phyloP scores from a whole-genome alignment of 2,888 invertebrate species.

The Lepidochrysops patricia region DNA sequence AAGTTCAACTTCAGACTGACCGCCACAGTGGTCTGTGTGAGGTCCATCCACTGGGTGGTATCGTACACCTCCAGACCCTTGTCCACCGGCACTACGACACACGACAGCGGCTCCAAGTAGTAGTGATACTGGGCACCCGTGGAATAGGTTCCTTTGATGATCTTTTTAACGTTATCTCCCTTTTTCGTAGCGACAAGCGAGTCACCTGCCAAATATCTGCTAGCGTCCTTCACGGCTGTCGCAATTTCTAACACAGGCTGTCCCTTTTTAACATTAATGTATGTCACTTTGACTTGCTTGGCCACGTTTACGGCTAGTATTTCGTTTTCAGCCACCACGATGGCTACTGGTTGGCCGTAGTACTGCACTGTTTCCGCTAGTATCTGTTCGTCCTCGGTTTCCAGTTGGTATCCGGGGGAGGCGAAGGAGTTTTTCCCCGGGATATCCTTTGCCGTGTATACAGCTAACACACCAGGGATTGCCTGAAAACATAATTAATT shows the following conservation, averaged over 20 bases:
- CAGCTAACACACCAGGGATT: slow-evolving; percentile 77
- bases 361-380: slow-evolving; percentile 73
- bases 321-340: slow-evolving; percentile 77
- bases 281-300: slow-evolving; percentile 73
- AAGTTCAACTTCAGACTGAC: slow-evolving; percentile 69
- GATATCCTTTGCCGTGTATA: slow-evolving; percentile 79
- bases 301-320: slow-evolving; percentile 72
- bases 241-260: slow-evolving; percentile 52
- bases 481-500: too few relatives aligned
- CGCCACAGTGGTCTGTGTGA: slow-evolving; percentile 73
- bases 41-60: slow-evolving; percentile 79
- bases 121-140: slow-evolving; percentile 83
- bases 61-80: slow-evolving; percentile 79
- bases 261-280: slow-evolving; percentile 46
- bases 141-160: slow-evolving; percentile 71
- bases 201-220: slow-evolving; percentile 35
- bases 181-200: slow-evolving; percentile 40
- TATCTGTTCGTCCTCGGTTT: slow-evolving; percentile 63
- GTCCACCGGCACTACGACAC: slow-evolving; percentile 79
- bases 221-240: slow-evolving; percentile 32
- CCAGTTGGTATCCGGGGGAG: slow-evolving; percentile 40
- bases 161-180: slow-evolving; percentile 47
- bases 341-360: slow-evolving; percentile 80
- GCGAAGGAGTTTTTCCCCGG: slow-evolving; percentile 78
- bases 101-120: slow-evolving; percentile 80